phyloP scores from a whole-genome alignment of 2,888 invertebrate species.

The Tenthredo livida region DNA sequence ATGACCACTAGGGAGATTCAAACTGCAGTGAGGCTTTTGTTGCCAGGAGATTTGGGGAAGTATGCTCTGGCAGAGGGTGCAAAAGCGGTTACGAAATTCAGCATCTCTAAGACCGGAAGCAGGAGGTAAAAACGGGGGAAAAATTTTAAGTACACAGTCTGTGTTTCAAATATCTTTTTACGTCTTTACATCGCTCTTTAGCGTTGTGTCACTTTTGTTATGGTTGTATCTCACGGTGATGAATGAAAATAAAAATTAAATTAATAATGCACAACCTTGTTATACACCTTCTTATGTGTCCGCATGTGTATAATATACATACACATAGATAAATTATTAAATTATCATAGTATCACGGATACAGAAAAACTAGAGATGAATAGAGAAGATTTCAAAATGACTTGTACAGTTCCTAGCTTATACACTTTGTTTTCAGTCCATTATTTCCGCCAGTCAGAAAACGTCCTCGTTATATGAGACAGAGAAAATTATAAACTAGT shows the following conservation, averaged over 20 bases:
- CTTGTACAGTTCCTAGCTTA: not conserved
- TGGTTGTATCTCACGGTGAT: not conserved
- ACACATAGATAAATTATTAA: not conserved
- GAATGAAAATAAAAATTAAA: not conserved
- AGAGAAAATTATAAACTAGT: constrained; percentile 2
- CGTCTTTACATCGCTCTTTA: not conserved
- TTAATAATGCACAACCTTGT: not conserved
- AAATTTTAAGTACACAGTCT: not conserved
- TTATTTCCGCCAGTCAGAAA: constrained; percentile 40
- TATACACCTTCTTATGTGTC: too few species aligned
- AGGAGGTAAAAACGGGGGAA: not conserved
- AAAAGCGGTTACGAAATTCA: constrained; percentile 36
- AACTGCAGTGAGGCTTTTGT: constrained; percentile 28
- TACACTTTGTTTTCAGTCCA: not conserved
- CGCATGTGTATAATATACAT: too few species aligned
- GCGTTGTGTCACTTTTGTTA: not conserved
- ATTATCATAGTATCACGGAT: not conserved
- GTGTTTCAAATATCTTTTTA: not conserved
- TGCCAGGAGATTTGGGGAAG: constrained; percentile 48
- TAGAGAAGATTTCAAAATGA: not conserved
- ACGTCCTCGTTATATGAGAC: constrained; percentile 21
- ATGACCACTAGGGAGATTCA: constrained; percentile 35
- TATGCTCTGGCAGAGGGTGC: constrained; percentile 27
- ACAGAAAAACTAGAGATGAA: not conserved
- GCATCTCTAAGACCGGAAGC: not conserved